Conservation (phyloP, 1,140 invertebrate species). For the Pseudomyrmex cubaensis region DNA sequence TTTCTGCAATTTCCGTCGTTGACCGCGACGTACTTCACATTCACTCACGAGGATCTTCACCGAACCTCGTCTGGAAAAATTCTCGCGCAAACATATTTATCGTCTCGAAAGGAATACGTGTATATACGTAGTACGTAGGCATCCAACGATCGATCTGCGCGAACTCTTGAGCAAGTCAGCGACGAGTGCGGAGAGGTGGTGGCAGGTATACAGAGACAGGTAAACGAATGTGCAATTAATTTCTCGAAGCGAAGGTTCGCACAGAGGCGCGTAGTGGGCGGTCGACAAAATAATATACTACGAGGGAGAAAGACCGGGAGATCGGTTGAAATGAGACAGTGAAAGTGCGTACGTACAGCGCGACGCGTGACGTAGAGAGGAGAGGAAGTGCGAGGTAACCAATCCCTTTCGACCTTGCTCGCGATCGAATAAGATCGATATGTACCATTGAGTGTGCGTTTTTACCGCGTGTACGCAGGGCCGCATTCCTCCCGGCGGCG, state of each 20-base stretch:
- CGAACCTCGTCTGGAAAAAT: conserved; percentile 3
- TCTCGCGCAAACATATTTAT: conserved; percentile 22
- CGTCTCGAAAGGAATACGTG: conserved; percentile 1
- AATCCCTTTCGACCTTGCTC: conserved; percentile 81
- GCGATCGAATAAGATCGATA: conserved; percentile 77
- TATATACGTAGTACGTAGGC: conserved; percentile 1
- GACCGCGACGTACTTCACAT: not conserved
- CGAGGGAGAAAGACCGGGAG: not conserved
- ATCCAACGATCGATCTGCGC: conserved; percentile 6
- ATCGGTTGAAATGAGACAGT: not conserved
- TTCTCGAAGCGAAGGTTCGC: conserved; percentile 56
- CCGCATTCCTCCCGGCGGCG: conserved; percentile 28
- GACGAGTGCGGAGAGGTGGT: conserved; percentile 26
- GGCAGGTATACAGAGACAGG: conserved; percentile 23
- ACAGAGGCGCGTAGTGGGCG: conserved; percentile 27
- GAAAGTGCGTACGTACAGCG: conserved; percentile 3
- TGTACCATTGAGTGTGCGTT: conserved; percentile 63
- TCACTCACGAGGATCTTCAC: conserved; percentile 24
- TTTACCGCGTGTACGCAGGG: conserved; percentile 28
- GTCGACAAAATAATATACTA: conserved; percentile 25
- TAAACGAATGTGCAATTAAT: conserved; percentile 61
- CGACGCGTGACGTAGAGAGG: conserved; percentile 19
- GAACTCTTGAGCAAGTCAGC: conserved; percentile 40
- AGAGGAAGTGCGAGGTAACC: conserved; percentile 66
- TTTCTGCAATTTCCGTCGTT: not conserved